These are phyloP conservation scores for Meriones unguiculatus DNA, from an alignment of 2,113 vertebrate species.

Conservation along the genomic window DNA sequence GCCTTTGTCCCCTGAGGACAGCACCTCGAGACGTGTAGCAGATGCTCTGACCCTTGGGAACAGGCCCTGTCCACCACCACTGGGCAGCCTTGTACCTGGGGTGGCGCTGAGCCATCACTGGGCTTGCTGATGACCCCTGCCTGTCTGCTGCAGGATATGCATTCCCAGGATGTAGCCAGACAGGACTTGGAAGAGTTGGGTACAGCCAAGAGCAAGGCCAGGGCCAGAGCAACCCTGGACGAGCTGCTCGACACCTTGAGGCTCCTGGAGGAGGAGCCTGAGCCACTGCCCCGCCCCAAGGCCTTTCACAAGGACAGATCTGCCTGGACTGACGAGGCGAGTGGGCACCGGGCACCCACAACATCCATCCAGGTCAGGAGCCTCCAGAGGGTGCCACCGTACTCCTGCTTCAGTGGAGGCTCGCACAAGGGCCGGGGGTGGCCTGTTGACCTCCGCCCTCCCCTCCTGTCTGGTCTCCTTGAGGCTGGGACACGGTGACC, in stretches of 20 bases:
- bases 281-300: constrained; percentile 87
- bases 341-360: fast-evolving
- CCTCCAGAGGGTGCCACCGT: fast-evolving
- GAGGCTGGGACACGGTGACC: neutral
- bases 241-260: constrained; percentile 94
- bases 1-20: neutral
- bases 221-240: constrained; percentile 90
- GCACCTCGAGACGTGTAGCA: too few relatives aligned
- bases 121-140: fast-evolving
- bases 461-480: neutral
- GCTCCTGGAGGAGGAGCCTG: constrained; percentile 93
- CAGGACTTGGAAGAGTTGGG: constrained; percentile 84
- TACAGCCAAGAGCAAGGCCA: constrained; percentile 80
- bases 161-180: constrained; percentile 80
- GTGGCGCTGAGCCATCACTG: fast-evolving
- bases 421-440: neutral
- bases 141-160: constrained; percentile 82
- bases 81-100: neutral
- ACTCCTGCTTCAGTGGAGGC: too few relatives aligned
- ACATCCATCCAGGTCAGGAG: fast-evolving
- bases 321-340: constrained; percentile 92
- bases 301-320: constrained; percentile 89
- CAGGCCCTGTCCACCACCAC: neutral
- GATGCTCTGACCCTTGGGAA: fast-evolving
- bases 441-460: neutral